These are phyloP conservation scores for Erpetoichthys calabaricus DNA, from an alignment of 2,797 vertebrate species.

Conservation along the genomic window DNA sequence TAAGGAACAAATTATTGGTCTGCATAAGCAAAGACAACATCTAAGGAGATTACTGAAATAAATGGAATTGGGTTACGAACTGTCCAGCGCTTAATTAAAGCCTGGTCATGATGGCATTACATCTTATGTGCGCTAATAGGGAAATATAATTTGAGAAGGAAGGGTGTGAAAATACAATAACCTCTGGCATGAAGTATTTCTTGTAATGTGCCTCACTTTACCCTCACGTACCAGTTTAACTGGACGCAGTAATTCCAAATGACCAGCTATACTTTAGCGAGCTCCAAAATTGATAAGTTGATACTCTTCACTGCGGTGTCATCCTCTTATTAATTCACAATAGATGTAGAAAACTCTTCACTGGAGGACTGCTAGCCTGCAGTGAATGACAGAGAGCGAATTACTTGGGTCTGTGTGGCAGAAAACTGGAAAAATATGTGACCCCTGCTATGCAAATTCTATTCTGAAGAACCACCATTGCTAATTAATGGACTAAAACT, in stretches of 20 bases:
- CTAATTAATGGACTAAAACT: conserved; percentile 61
- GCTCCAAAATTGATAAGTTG: not conserved
- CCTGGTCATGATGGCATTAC: too few relatives aligned
- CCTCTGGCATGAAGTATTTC: not conserved
- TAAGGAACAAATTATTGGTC: too few relatives aligned
- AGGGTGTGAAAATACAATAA: not conserved
- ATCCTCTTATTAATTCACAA: not conserved
- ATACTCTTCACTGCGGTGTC: not conserved
- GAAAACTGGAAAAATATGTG: conserved; percentile 34
- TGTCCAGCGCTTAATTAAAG: too few relatives aligned
- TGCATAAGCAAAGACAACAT: too few relatives aligned
- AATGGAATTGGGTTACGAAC: too few relatives aligned
- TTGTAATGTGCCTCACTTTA: too few relatives aligned
- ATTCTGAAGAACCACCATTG: conserved; percentile 49
- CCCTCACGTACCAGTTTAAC: too few relatives aligned
- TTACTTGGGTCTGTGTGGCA: not conserved
- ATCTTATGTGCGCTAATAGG: too few relatives aligned
- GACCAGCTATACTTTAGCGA: not conserved
- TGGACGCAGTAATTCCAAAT: not conserved
- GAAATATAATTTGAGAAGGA: too few relatives aligned
- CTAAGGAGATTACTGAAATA: too few relatives aligned
- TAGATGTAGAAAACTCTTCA: not conserved
- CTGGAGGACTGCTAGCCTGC: not conserved
- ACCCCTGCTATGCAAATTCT: conserved; percentile 45
- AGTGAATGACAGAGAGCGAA: not conserved